These are phyloP conservation scores for Scatophagus argus DNA, from an alignment of 2,113 vertebrate species.

Conservation along the genomic window DNA sequence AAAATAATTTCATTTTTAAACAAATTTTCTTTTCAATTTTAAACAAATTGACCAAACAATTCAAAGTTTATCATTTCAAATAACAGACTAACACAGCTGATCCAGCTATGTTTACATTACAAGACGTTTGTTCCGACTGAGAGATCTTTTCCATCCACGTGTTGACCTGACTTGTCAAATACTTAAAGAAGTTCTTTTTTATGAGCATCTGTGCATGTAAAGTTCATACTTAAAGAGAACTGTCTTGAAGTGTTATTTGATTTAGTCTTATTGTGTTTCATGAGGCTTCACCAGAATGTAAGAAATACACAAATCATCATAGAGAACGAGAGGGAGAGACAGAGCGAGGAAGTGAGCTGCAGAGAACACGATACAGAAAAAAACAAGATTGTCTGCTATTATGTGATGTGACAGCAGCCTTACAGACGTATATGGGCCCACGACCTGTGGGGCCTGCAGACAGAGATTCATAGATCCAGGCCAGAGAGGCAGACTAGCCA, in stretches of 20 bases:
- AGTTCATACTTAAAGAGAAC: not conserved
- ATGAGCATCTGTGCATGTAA: not conserved
- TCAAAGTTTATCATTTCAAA: not conserved
- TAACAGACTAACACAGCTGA: too few species aligned
- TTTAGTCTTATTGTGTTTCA: not conserved
- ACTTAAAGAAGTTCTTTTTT: not conserved
- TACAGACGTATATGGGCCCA: conserved; percentile 50
- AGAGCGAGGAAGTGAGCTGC: conserved; percentile 21
- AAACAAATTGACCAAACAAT: not conserved
- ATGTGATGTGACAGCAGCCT: conserved; percentile 81
- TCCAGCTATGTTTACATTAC: not conserved
- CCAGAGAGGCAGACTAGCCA: conserved; percentile 62
- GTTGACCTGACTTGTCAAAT: not conserved
- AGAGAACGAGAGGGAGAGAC: not conserved
- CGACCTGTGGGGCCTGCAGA: conserved; percentile 66
- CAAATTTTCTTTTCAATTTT: not conserved
- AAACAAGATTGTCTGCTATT: conserved; percentile 51
- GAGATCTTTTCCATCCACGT: not conserved
- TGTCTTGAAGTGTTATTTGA: conserved; percentile 10
- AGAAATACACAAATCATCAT: not conserved
- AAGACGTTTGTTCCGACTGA: not conserved
- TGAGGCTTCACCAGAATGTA: not conserved
- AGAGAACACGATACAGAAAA: conserved; percentile 32
- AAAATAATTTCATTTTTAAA: not conserved
- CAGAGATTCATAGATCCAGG: conserved; percentile 65